Evolutionary conservation across 2,888 invertebrate genomes (phyloP).

Genomic region (Invenusta paracnida): DNA sequence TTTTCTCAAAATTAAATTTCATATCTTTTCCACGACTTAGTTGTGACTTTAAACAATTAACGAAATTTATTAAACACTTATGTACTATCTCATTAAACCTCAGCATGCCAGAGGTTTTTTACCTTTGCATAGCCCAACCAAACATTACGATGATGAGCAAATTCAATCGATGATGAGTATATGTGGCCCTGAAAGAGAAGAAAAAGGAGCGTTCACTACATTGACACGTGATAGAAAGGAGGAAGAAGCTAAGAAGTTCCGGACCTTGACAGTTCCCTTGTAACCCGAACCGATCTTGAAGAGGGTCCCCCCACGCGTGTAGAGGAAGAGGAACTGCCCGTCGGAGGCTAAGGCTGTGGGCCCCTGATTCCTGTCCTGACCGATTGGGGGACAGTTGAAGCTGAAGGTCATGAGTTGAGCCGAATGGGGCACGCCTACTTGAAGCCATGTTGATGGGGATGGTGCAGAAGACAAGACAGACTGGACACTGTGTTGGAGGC

Average conservation of each 20-base stretch:
- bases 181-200: slow-evolving; percentile 4
- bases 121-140: slow-evolving; percentile 8
- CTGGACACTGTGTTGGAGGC: background rate
- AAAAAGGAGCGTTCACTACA: background rate
- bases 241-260: background rate
- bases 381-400: background rate
- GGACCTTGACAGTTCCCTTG: background rate
- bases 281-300: background rate
- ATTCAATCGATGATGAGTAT: background rate
- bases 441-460: background rate
- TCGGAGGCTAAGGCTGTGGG: background rate
- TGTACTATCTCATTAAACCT: no score
- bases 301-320: background rate
- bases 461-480: background rate
- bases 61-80: no score
- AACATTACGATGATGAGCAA: background rate
- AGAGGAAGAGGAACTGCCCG: background rate
- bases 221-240: background rate
- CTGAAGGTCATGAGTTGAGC: background rate
- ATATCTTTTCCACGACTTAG: no score
- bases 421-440: background rate
- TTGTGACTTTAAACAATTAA: no score
- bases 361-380: background rate
- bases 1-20: no score
- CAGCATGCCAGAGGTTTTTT: no score